Evolutionary conservation across 64 coral and sea anemone genomes (phyloP).

Genomic region (Montipora sp.): DNA sequence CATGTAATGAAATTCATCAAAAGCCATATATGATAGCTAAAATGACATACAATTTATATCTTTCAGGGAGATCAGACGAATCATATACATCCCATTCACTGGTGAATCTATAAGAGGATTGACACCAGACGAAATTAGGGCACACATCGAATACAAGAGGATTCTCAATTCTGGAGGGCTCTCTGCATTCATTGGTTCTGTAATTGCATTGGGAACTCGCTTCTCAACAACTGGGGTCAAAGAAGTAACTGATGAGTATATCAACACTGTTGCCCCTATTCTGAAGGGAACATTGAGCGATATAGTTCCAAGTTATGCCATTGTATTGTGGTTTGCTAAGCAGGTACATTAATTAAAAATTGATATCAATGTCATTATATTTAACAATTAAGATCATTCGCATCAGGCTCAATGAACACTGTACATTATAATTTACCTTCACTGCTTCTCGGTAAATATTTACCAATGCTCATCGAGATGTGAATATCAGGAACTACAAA

Average conservation of each 20-base stretch:
- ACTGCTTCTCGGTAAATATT: not conserved
- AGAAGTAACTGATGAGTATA: conserved; percentile 25
- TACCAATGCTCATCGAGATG: not conserved
- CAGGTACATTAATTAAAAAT: conserved; percentile 7
- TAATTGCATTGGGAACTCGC: not conserved
- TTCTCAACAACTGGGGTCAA: not conserved
- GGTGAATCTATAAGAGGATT: conserved; percentile 19
- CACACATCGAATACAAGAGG: conserved; percentile 31
- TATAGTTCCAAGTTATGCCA: conserved; percentile 31
- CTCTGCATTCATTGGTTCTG: conserved; percentile 17
- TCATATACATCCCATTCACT: conserved; percentile 43
- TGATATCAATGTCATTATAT: not conserved
- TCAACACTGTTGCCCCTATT: conserved; percentile 31
- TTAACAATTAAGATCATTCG: not conserved
- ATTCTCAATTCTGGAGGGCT: conserved; percentile 1
- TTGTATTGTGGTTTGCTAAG: conserved; percentile 42
- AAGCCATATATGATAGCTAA: not conserved
- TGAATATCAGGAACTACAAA: too few relatives aligned
- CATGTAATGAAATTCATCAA: conserved; percentile 1
- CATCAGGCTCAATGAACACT: not conserved
- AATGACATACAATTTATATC: conserved; percentile 2
- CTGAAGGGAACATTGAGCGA: conserved; percentile 37
- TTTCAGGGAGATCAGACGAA: conserved; percentile 44
- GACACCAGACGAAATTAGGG: conserved; percentile 21
- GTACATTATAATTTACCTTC: not conserved